Evolutionary conservation across 2,797 vertebrate species (phyloP).

Genomic region (Esox masquinongy): DNA sequence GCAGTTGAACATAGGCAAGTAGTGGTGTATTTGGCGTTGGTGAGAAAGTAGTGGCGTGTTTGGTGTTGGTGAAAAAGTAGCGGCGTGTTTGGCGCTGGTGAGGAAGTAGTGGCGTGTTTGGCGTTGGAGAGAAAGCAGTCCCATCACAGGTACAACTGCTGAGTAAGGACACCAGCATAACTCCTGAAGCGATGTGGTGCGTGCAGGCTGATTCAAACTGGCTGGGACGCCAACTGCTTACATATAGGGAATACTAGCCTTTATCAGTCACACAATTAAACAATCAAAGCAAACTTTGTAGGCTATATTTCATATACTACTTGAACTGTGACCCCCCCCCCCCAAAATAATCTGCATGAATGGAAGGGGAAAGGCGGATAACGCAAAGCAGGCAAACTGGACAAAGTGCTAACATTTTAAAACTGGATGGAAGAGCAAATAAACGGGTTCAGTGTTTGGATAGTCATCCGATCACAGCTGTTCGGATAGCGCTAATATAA

Average conservation of each 20-base stretch:
- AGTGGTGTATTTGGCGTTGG: not conserved
- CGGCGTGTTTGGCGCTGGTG: not conserved
- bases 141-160: not conserved
- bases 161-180: too few relatives aligned
- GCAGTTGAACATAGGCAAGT: not conserved
- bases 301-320: too few relatives aligned
- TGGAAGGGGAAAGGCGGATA: too few relatives aligned
- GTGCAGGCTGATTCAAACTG: slow-evolving; percentile 52
- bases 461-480: too few relatives aligned
- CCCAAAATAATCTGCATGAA: too few relatives aligned
- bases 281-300: too few relatives aligned
- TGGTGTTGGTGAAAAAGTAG: not conserved
- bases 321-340: too few relatives aligned
- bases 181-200: slow-evolving; percentile 19
- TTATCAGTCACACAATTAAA: not conserved
- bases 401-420: too few relatives aligned
- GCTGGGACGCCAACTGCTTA: slow-evolving; percentile 48
- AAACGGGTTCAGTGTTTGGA: too few relatives aligned
- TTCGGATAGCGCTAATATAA: too few relatives aligned
- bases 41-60: not conserved
- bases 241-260: slow-evolving; percentile 16
- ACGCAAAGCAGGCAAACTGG: too few relatives aligned
- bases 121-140: not conserved
- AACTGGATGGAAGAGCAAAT: too few relatives aligned
- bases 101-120: not conserved